These are phyloP conservation scores for Diorhabda sublineata DNA, from an alignment of 1,140 invertebrate species.

Conservation along the genomic window DNA sequence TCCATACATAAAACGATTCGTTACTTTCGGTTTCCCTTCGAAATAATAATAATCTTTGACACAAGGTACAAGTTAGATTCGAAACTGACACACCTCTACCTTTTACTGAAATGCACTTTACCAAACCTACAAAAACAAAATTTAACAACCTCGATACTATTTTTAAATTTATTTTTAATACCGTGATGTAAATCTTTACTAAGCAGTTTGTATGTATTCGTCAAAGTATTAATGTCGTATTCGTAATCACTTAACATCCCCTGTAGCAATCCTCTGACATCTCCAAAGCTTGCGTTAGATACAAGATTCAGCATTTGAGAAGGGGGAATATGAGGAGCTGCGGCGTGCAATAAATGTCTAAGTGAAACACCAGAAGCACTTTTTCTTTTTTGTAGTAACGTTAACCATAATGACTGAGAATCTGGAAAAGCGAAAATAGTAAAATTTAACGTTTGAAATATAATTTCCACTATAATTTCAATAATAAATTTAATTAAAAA, in stretches of 20 bases:
- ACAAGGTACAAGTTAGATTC: conserved; percentile 35
- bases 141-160: neutral
- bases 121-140: conserved; percentile 37
- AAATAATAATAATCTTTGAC: conserved; percentile 35
- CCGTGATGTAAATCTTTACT: conserved; percentile 47
- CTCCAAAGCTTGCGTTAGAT: conserved; percentile 50
- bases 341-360: conserved; percentile 49
- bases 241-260: conserved; percentile 51
- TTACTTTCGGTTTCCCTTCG: conserved; percentile 26
- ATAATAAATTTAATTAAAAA: no score
- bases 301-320: conserved; percentile 51
- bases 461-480: no score
- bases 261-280: conserved; percentile 50
- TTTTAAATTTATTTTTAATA: conserved; percentile 25
- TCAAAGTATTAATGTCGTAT: conserved; percentile 48
- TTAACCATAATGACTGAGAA: conserved; percentile 50
- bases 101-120: conserved; percentile 34
- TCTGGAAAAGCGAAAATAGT: conserved; percentile 17
- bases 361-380: conserved; percentile 34
- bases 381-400: conserved; percentile 45
- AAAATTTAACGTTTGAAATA: no score
- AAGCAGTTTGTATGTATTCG: conserved; percentile 42
- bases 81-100: conserved; percentile 36
- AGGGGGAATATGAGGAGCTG: conserved; percentile 52
- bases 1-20: conserved; percentile 34